Evolutionary conservation across 2,797 vertebrate genomes (phyloP).

Genomic region (Carcharodon carcharias): DNA sequence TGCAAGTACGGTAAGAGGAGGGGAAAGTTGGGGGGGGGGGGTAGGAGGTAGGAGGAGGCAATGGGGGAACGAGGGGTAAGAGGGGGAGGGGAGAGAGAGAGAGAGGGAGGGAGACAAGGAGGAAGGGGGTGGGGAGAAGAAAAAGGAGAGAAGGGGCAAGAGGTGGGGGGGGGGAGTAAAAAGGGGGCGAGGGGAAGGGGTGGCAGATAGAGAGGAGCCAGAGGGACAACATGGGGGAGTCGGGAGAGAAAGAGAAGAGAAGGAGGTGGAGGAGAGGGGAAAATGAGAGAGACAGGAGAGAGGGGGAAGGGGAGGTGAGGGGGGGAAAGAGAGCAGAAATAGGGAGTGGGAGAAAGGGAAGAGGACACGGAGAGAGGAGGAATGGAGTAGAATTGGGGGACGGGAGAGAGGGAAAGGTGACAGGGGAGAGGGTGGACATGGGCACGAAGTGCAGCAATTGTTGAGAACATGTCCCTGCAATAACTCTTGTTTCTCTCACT

Average conservation of each 20-base stretch:
- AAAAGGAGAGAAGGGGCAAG: background rate
- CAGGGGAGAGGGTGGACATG: background rate
- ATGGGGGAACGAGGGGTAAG: background rate
- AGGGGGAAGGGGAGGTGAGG: too few relatives aligned
- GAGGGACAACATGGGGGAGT: background rate
- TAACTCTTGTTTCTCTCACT: background rate
- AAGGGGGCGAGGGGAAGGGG: background rate
- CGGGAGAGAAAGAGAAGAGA: background rate
- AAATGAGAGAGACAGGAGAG: too few relatives aligned
- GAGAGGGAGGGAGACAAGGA: background rate
- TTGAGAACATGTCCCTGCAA: background rate
- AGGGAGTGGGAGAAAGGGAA: too few relatives aligned
- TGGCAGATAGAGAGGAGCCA: background rate
- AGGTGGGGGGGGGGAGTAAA: too few relatives aligned
- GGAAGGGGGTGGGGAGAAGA: too few relatives aligned
- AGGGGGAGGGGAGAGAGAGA: background rate
- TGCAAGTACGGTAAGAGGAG: slow-evolving; percentile 55
- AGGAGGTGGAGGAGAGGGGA: background rate
- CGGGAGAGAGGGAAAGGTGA: background rate
- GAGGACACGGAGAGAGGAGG: too few relatives aligned
- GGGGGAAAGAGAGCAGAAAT: background rate
- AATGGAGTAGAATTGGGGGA: background rate
- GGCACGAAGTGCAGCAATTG: background rate
- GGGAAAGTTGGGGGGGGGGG: too few relatives aligned
- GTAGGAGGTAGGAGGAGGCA: fast-evolving